Evolutionary conservation across 1,140 invertebrate genomes (phyloP).

Genomic region (Caenorhabditis remanei): DNA sequence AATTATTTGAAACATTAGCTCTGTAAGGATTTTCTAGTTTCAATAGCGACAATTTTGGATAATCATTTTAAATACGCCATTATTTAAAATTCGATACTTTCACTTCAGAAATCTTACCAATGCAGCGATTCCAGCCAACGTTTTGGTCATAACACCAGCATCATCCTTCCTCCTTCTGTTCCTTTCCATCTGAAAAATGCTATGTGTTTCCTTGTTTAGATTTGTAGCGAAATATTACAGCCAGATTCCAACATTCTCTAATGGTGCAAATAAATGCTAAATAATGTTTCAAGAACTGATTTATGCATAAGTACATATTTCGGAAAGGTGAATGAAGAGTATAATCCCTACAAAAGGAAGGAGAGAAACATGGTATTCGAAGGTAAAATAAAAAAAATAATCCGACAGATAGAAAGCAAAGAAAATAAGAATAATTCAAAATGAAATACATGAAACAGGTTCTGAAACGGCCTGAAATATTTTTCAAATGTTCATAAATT

Average conservation of each 20-base stretch:
- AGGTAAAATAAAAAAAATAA: neutral
- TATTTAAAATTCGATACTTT: neutral
- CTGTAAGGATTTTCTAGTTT: neutral
- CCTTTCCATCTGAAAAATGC: slow-evolving; percentile 18
- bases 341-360: neutral
- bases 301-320: slow-evolving; percentile 39
- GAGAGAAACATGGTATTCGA: neutral
- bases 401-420: neutral
- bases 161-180: slow-evolving; percentile 12
- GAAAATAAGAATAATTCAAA: neutral
- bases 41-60: neutral
- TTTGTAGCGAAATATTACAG: neutral
- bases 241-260: slow-evolving; percentile 36
- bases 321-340: neutral
- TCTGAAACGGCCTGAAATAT: neutral
- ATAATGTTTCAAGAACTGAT: neutral
- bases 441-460: neutral
- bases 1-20: neutral
- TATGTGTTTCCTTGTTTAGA: neutral
- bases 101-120: neutral
- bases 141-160: slow-evolving; percentile 31
- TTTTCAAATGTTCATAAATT: neutral
- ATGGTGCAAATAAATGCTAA: neutral
- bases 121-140: neutral
- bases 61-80: no score